Evolutionary conservation across 2,888 invertebrate species (phyloP), one percentile per base, ranked within the genome.

Genomic region (Parasteatoda lunata): DNA sequence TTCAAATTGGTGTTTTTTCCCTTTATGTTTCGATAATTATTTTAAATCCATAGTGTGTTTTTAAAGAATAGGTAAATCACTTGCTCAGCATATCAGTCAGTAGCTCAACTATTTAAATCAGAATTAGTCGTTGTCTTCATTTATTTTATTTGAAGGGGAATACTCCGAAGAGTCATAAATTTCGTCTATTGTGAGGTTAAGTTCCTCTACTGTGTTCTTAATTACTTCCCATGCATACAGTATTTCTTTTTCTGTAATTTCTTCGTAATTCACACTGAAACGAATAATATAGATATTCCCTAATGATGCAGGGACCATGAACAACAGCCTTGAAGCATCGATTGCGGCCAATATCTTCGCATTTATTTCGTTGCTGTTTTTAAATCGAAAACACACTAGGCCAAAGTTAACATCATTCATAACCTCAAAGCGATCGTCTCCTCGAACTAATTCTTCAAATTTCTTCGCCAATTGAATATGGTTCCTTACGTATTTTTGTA

Each of bases 201-300:
- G 30, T 49, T 80, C 49, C 4, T 13, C 30, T 13, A 92, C 91
- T 15, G 90, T 90, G 75, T 91, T 91, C 47, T 89, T 89, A 84
- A 92, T 92, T 65, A 92, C 91, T 11, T 92, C 91, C 92, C 93
- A 93, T 4, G 94, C 93, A 77, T 91, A 91, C n/a, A 90, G 89
- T 72, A 97, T 94, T 91, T 97, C 95, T 70, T 94, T 95, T 70
- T 96, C 95, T 0, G 94, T 95, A 7, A 98, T 97, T 91, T 97
- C 95, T 91, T 97, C 97, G 3, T 97, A 95, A 68, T 97, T 96
- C 0, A 97, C 96, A 91, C 98, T 98, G 93, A 99, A 99, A 84
- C 98, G 94, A 90, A 98, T 97, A 77, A 97, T 96, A 91, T 96
- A 98, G 90, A 95, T 95, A 72, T 97, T 97, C 91, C 96, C 96